Evolutionary conservation across 2,113 vertebrate genomes (phyloP), one percentile per base, ranked within the genome.

Genomic region (Patagioenas fasciata): DNA sequence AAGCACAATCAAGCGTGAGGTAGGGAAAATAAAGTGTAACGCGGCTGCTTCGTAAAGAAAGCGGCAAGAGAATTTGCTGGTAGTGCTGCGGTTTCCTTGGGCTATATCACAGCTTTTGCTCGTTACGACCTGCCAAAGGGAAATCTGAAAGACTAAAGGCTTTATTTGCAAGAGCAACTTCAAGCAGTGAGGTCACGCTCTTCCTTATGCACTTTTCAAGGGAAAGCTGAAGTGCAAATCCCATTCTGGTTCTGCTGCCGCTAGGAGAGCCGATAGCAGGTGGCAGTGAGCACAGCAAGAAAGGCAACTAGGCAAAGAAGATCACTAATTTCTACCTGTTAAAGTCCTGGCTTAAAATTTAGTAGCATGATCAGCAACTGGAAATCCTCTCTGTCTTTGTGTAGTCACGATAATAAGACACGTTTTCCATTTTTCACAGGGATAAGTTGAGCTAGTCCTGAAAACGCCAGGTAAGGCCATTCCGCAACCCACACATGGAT

Each of bases 201-300:
- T 10, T 32, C 6, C 79, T 42, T 11, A 50, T 47, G 23, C 71
- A 4, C 2, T 28, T 50, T 54, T 15, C 65, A n/a, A 40, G 17
- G 15, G 29, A 53, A 79, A 66, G 23, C 66, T 72, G 88, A 48
- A 53, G 66, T 10, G n/a, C 18, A 66, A 86, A 81, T 32, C 48
- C 62, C 72, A 21, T 9, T 16, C 53, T 47, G 48, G 56, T 32
- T 8, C 51, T 42, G 5, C 0, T 11, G 2, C 6, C 1, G 2
- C 42, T 2, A 8, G 40, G 11, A 17, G 32, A 48, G 53, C 2
- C 1, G 1, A 6, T 34, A 9, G 31, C 6, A 36, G 57, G 17
- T 42, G 18, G 10, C 40, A 31, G 15, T 5, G 6, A 24, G 32
- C 18, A 15, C 1, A 4, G 60, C 42, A 34, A 40, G 32, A 26